phyloP scores from a whole-genome alignment of 2,888 invertebrate species.

The Trachelus stipa region DNA sequence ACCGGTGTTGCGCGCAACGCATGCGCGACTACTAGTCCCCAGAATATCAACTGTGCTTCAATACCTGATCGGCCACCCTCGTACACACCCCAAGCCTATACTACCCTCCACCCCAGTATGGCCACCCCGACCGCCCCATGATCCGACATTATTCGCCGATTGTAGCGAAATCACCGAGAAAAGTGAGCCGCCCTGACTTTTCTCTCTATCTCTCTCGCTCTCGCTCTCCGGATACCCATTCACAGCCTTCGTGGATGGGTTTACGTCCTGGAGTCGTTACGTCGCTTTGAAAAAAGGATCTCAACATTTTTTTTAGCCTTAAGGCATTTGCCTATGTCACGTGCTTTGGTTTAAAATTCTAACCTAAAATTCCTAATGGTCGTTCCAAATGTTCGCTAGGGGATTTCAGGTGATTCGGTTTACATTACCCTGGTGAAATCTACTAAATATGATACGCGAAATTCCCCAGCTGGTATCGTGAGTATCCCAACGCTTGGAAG shows the following conservation, averaged over 20 bases:
- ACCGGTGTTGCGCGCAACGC: constrained; percentile 54
- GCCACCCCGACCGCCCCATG: constrained; percentile 30
- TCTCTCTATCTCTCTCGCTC: neutral
- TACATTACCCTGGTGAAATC: neutral
- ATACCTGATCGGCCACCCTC: constrained; percentile 51
- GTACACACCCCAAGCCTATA: constrained; percentile 21
- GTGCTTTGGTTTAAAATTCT: neutral
- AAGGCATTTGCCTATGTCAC: neutral
- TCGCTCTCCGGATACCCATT: constrained; percentile 18
- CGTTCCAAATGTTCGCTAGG: neutral
- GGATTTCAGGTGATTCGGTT: neutral
- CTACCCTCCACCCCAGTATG: constrained; percentile 29
- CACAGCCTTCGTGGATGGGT: constrained; percentile 9
- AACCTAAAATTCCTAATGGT: neutral
- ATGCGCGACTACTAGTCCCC: constrained; percentile 52
- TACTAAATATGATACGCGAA: neutral
- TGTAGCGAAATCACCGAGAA: constrained; percentile 37
- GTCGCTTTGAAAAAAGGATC: neutral
- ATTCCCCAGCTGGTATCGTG: neutral
- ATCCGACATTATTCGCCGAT: constrained; percentile 42
- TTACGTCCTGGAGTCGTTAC: neutral
- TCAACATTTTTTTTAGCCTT: neutral
- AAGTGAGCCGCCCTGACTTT: constrained; percentile 20
- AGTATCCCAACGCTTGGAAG: neutral
- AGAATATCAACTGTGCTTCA: constrained; percentile 56